Evolutionary conservation across 2,888 invertebrate genomes (phyloP).

Genomic region (Argyresthia albistria): DNA sequence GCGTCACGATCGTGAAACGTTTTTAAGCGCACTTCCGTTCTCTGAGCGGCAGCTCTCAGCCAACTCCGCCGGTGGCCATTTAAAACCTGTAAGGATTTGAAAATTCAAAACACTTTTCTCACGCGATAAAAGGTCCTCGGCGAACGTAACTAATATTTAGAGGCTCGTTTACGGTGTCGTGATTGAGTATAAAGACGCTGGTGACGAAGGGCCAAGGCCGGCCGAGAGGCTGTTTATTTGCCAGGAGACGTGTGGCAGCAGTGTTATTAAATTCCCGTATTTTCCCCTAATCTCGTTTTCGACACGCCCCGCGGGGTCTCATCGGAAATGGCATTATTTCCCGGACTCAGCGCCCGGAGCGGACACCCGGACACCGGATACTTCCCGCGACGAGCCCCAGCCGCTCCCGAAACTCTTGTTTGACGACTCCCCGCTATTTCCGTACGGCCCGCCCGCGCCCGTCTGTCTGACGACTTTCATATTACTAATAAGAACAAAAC

Average conservation of each 20-base stretch:
- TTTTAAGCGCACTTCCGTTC: constrained; percentile 54
- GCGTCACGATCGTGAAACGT: constrained; percentile 49
- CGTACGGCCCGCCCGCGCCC: constrained; percentile 30
- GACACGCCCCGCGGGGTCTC: constrained; percentile 52
- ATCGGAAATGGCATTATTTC: constrained; percentile 66
- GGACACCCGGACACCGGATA: constrained; percentile 56
- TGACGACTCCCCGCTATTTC: constrained; percentile 37
- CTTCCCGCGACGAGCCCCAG: constrained; percentile 17
- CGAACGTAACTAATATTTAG: neutral
- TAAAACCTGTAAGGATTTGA: constrained; percentile 5
- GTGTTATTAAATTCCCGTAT: constrained; percentile 58
- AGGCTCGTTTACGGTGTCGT: neutral
- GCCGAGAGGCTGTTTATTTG: constrained; percentile 25
- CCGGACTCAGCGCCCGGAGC: constrained; percentile 23
- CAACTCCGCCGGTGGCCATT: constrained; percentile 18
- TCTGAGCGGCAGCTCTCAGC: constrained; percentile 18
- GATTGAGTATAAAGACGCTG: neutral
- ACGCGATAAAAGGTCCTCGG: neutral
- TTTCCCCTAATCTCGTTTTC: constrained; percentile 54
- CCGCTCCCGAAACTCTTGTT: constrained; percentile 33
- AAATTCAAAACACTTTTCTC: constrained; percentile 1
- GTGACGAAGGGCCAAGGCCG: constrained; percentile 4
- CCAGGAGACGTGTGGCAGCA: constrained; percentile 39
- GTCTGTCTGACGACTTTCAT: constrained; percentile 11
- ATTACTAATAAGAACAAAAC: no score